Evolutionary conservation across 1,140 invertebrate genomes (phyloP), one percentile per base, ranked within the genome.

Genomic region (Anoplolepis gracilipes): DNA sequence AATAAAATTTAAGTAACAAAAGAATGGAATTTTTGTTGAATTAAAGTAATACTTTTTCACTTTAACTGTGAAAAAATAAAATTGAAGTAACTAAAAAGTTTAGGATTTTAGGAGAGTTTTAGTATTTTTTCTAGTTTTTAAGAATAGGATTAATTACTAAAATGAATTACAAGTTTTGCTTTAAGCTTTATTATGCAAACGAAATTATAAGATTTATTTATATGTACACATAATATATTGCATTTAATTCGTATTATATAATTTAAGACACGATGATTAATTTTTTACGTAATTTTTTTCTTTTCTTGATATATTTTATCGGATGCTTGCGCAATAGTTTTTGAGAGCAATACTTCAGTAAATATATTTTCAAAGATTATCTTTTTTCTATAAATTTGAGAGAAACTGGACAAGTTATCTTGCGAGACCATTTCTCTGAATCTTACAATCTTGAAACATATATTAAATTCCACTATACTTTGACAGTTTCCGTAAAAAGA

Each of bases 171-270:
- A 49, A 16, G 1, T 19, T 49, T 49, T 49, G 46, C 46, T 16
- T 49, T 49, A 25, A 73, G 13, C 36, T 84, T 77, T 84, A 53
- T 49, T 61, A 82, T 73, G 67, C 78, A 59, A 72, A 72, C 25
- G 36, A 42, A 55, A 57, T 72, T 3, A 42, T 72, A 22, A 42
- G 30, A 69, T 55, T 84, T 84, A 64, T 76, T 77, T 7, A 5
- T 84, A 84, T 84, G 59, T 77, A 84, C 81, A 55, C 46, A 72
- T 42, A 42, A 55, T 59, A 72, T 42, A 42, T 72, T 13, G 76
- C 64, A 22, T 46, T 53, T 42, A 22, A 16, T 67, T 69, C 13
- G 6, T 39, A 3, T 13, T 57, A 22, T 19, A 42, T 57, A 59
- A 13, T 61, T 59, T n/a, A 30, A 61, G 19, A 70, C 13, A 28